Percentiles rank a stretch among this genome's conserved stretches.
Conservation (phyloP, 2,113 vertebrate genomes). For the Tetrax tetrax region DNA sequence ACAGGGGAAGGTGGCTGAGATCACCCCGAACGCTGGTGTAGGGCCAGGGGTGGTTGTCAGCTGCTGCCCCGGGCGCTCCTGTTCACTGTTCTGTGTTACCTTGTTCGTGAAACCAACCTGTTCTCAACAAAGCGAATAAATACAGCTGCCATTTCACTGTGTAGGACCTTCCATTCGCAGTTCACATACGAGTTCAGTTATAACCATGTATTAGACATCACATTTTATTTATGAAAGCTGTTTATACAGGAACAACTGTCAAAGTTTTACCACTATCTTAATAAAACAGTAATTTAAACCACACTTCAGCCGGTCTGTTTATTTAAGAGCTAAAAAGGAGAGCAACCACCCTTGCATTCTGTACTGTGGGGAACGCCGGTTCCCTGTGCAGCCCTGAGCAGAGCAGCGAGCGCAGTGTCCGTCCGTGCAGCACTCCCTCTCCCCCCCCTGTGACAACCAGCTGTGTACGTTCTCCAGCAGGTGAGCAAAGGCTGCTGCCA, state of each 20-base stretch:
- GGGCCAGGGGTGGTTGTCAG: background rate
- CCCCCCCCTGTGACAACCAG: background rate
- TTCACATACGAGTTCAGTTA: conserved; percentile 70
- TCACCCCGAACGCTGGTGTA: background rate
- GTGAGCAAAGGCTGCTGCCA: rapidly evolving
- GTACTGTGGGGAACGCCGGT: background rate
- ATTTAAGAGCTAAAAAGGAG: conserved; percentile 31
- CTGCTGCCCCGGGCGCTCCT: conserved; percentile 61
- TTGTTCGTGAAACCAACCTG: conserved; percentile 51
- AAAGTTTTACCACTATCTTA: conserved; percentile 82
- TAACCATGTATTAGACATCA: conserved; percentile 77
- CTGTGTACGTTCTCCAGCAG: rapidly evolving
- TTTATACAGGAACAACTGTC: conserved; percentile 78
- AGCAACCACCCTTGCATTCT: background rate
- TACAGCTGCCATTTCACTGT: conserved; percentile 34
- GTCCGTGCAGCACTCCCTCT: no score
- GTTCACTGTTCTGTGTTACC: conserved; percentile 43
- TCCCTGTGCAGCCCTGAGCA: no score
- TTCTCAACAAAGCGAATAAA: conserved; percentile 57
- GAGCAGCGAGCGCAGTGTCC: no score
- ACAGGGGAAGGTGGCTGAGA: conserved; percentile 18
- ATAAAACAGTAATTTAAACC: conserved; percentile 81
- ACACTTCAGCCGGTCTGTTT: conserved; percentile 58
- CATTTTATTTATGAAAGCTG: conserved; percentile 79
- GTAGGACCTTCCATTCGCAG: conserved; percentile 39